Percentiles rank a stretch among this genome's conserved stretches.
These are phyloP conservation scores for Anser cygnoides DNA, from an alignment of 2,113 vertebrate genomes.

Conservation along the genomic window DNA sequence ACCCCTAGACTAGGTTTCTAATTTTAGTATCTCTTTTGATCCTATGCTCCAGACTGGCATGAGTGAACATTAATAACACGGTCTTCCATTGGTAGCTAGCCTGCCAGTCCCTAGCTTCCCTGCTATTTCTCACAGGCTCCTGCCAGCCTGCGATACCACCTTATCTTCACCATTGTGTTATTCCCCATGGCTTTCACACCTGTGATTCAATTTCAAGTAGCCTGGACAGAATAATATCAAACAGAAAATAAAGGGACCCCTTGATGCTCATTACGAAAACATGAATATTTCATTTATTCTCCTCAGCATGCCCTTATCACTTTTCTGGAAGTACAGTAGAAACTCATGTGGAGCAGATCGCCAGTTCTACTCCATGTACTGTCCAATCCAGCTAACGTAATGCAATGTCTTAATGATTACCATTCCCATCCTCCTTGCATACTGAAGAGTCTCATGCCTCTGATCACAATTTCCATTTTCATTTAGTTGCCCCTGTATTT, in stretches of 20 bases:
- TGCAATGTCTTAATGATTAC: not conserved
- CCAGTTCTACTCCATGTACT: not conserved
- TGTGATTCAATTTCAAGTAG: slow-evolving; percentile 12
- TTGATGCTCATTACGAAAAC: slow-evolving; percentile 12
- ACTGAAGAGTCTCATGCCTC: not conserved
- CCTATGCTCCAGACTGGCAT: not conserved
- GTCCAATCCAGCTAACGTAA: not conserved
- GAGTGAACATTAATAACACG: not conserved
- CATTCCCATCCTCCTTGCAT: not conserved
- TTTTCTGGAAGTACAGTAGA: not conserved
- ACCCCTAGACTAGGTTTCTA: not conserved
- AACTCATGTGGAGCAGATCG: not conserved
- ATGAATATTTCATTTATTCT: slow-evolving; percentile 29
- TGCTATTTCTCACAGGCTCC: not conserved
- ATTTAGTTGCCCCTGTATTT: not conserved
- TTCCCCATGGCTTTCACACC: not conserved
- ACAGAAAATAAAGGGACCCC: not conserved
- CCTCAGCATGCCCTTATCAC: not conserved
- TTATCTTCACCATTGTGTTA: not conserved
- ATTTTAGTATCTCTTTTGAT: not conserved
- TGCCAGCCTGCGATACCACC: not conserved
- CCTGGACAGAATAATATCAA: not conserved
- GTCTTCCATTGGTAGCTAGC: not conserved
- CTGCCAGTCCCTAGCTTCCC: not conserved
- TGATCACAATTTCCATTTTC: not conserved